A percentile compares a stretch with the other conserved stretches of the same genome.
phyloP scores from a whole-genome alignment of 2,797 vertebrate species.

The Enteromius mattozi region DNA sequence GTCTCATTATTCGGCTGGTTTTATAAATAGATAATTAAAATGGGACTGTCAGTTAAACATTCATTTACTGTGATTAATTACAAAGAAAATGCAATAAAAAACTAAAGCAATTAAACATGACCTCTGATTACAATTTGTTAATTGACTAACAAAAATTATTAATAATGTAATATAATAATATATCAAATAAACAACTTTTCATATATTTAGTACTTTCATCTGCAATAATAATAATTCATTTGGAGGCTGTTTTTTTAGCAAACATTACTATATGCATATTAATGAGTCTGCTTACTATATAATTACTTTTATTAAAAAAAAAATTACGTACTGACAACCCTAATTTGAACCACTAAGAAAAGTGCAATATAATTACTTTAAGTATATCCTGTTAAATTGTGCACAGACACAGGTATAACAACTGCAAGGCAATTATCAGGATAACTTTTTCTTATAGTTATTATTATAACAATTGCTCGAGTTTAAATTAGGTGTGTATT shows the following conservation, averaged over 20 bases:
- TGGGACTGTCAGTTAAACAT: neutral
- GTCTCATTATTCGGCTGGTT: neutral
- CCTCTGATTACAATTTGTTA: neutral
- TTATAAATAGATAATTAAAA: conserved; percentile 8
- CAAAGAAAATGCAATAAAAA: neutral
- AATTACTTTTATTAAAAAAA: conserved; percentile 21
- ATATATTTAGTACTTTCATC: neutral
- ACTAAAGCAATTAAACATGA: neutral
- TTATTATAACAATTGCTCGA: neutral
- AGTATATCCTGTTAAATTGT: conserved; percentile 14
- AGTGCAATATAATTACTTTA: conserved; percentile 2
- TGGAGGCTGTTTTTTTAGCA: neutral
- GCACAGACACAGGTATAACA: neutral
- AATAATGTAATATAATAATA: neutral
- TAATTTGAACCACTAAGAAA: conserved; percentile 13
- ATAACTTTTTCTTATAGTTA: conserved; percentile 4
- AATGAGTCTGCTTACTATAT: neutral
- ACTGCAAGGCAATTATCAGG: neutral
- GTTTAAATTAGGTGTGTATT: neutral
- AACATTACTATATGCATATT: neutral
- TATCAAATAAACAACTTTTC: neutral
- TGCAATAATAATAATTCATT: neutral
- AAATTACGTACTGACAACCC: neutral
- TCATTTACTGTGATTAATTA: neutral
- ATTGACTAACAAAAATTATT: neutral